A percentile compares a stretch with the other conserved stretches of the same genome.
These are phyloP conservation scores for Clavelina lepadiformis DNA, from an alignment of 23 tunicate genomes.

Conservation along the genomic window DNA sequence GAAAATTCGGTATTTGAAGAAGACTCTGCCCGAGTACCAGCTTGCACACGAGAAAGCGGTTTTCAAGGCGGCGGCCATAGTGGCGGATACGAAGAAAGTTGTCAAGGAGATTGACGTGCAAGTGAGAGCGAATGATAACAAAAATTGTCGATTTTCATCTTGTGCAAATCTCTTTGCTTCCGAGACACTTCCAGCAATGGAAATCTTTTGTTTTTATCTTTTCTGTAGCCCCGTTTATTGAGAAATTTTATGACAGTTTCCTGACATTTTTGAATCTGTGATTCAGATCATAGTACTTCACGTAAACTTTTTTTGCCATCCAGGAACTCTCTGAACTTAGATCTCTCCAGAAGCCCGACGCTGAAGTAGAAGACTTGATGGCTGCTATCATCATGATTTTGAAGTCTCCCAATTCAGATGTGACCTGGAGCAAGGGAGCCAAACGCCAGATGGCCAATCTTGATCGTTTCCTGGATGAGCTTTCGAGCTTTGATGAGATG, in stretches of 20 bases:
- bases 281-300: too few relatives aligned
- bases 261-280: too few relatives aligned
- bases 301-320: not conserved
- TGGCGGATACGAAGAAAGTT: conserved; percentile 83
- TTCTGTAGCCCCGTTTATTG: too few relatives aligned
- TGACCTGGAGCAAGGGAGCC: conserved; percentile 96
- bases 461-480: conserved; percentile 90
- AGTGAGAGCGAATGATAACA: too few relatives aligned
- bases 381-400: conserved; percentile 91
- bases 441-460: conserved; percentile 93
- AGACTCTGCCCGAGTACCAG: conserved; percentile 70
- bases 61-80: conserved; percentile 86
- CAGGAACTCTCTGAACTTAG: conserved; percentile 71
- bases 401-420: conserved; percentile 88
- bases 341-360: conserved; percentile 76
- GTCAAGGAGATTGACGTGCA: conserved; percentile 73
- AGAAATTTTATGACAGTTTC: too few relatives aligned
- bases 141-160: too few relatives aligned
- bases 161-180: too few relatives aligned
- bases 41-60: conserved; percentile 93
- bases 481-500: conserved; percentile 67
- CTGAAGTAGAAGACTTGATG: conserved; percentile 90
- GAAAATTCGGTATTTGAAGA: conserved; percentile 73
- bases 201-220: too few relatives aligned
- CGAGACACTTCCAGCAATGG: too few relatives aligned